phyloP scores from a whole-genome alignment of 2,797 vertebrate genomes.

The Peromyscus eremicus region DNA sequence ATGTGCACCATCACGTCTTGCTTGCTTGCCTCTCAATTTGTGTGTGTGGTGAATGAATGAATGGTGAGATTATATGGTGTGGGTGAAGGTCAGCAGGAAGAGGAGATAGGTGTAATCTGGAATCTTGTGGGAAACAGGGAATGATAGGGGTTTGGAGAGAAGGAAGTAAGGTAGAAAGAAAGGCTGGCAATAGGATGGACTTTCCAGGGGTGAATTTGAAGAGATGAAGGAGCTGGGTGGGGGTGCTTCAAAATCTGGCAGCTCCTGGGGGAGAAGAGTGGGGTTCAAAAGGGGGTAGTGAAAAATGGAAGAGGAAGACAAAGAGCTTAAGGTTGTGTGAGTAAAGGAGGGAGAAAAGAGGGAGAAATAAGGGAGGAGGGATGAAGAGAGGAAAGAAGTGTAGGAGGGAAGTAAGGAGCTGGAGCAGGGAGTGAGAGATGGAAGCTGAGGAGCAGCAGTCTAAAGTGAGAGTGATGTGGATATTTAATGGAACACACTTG shows the following conservation, averaged over 20 bases:
- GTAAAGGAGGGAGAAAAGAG: background rate
- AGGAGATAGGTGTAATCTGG: background rate
- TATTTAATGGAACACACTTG: background rate
- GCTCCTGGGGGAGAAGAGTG: background rate
- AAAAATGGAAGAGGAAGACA: background rate
- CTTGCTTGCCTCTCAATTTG: background rate
- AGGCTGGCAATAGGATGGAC: rapidly evolving
- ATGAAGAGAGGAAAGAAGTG: background rate
- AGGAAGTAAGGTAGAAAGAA: background rate
- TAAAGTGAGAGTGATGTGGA: background rate
- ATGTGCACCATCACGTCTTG: background rate
- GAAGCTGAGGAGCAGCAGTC: background rate
- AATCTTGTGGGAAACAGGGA: background rate
- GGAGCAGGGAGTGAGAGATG: no score
- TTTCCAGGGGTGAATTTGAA: background rate
- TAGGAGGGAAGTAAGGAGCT: no score
- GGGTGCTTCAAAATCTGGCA: background rate
- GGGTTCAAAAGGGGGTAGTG: background rate
- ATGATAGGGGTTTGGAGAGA: background rate
- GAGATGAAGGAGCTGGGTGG: background rate
- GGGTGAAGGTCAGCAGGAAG: background rate
- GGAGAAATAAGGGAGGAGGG: background rate
- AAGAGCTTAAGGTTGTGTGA: background rate
- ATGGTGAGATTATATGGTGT: background rate
- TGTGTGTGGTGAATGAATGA: background rate